Conservation (phyloP, 2,113 vertebrate genomes). For the Girardinichthys multiradiatus region DNA sequence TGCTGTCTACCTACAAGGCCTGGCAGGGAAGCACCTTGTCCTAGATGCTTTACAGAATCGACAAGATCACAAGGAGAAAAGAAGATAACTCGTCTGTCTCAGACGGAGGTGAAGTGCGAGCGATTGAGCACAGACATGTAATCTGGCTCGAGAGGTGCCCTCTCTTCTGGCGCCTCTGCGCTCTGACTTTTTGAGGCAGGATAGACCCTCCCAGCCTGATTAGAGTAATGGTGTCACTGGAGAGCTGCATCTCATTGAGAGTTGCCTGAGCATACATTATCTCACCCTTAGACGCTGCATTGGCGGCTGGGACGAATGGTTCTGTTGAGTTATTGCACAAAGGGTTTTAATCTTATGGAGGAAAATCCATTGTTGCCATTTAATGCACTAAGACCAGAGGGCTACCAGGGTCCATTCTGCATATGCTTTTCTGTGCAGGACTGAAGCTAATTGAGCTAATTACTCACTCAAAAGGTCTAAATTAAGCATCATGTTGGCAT, state of each 20-base stretch:
- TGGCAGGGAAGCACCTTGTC: conserved; percentile 49
- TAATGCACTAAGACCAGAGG: conserved; percentile 42
- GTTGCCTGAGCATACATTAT: conserved; percentile 73
- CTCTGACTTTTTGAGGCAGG: conserved; percentile 46
- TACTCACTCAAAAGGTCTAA: conserved; percentile 52
- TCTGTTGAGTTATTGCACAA: conserved; percentile 62
- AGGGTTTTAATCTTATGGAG: conserved; percentile 60
- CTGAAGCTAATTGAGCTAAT: conserved; percentile 66
- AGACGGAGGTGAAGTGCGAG: conserved; percentile 58
- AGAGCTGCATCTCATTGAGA: conserved; percentile 64
- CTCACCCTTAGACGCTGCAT: conserved; percentile 54
- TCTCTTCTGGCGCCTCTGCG: conserved; percentile 49
- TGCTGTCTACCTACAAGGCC: conserved; percentile 65
- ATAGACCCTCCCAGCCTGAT: conserved; percentile 60
- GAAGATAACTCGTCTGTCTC: conserved; percentile 61
- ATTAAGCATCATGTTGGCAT: conserved; percentile 63
- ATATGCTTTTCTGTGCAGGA: conserved; percentile 30
- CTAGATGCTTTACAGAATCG: conserved; percentile 59
- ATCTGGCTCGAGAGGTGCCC: conserved; percentile 67
- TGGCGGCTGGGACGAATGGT: conserved; percentile 42
- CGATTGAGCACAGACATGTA: conserved; percentile 65
- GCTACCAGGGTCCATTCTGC: conserved; percentile 41
- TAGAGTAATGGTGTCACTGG: conserved; percentile 68
- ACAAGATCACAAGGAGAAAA: conserved; percentile 36
- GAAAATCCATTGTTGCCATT: conserved; percentile 52